phyloP scores from a whole-genome alignment of 2,113 vertebrate species.

The Heteronetta atricapilla region DNA sequence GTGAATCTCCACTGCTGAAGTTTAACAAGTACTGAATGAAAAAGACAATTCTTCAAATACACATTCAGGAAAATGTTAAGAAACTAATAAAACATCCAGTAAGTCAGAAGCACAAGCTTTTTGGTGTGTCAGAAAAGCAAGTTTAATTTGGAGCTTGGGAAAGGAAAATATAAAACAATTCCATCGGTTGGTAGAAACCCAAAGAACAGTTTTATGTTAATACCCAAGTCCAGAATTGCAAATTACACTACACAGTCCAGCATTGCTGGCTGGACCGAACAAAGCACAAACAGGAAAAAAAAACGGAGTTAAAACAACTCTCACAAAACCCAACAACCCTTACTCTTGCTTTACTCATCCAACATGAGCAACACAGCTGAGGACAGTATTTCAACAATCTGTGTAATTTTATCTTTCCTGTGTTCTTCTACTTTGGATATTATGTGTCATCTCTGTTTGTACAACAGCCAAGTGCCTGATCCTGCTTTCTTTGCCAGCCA shows the following conservation, averaged over 20 bases:
- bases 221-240: not conserved
- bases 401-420: constrained; percentile 69
- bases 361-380: constrained; percentile 26
- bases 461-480: constrained; percentile 59
- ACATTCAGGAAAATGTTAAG: not conserved
- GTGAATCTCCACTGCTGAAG: not conserved
- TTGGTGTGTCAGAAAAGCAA: not conserved
- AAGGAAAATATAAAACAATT: not conserved
- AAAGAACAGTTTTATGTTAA: not conserved
- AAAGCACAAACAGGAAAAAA: not conserved
- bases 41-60: constrained; percentile 19
- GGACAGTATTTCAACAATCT: constrained; percentile 58
- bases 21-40: not conserved
- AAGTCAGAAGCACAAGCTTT: not conserved
- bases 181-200: not conserved
- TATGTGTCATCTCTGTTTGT: constrained; percentile 59
- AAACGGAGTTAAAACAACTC: not conserved
- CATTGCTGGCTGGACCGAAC: not conserved
- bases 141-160: not conserved
- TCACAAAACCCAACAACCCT: constrained; percentile 2
- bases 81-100: not conserved
- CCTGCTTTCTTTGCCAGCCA: constrained; percentile 24
- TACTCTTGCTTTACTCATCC: constrained; percentile 50
- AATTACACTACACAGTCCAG: not conserved
- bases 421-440: constrained; percentile 39